phyloP scores from a whole-genome alignment of 2,888 invertebrate genomes.

The Ormyrus thymus region DNA sequence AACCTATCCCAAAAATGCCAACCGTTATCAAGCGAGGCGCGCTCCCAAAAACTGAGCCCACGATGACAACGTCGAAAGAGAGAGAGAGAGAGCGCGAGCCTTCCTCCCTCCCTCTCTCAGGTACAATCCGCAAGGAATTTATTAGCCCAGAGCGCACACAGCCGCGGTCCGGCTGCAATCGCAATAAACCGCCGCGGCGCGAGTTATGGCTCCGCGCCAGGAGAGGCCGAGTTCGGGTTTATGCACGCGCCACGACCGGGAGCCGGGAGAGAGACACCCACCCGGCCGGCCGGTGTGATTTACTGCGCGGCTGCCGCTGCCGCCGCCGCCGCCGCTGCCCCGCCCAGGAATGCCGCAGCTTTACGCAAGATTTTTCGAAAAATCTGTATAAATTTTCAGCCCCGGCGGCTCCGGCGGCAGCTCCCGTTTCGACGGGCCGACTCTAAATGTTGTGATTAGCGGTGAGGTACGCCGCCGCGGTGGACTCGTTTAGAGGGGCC shows the following conservation, averaged over 20 bases:
- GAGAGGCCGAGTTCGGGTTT: background rate
- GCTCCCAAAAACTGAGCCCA: constrained; percentile 5
- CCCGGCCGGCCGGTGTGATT: constrained; percentile 56
- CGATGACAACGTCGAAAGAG: constrained; percentile 64
- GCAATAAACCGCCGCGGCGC: constrained; percentile 71
- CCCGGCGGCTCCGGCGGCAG: background rate
- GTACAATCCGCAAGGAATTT: constrained; percentile 64
- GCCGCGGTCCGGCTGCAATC: constrained; percentile 61
- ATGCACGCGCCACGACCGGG: constrained; percentile 64
- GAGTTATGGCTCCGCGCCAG: constrained; percentile 61
- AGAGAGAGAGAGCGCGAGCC: too few species aligned
- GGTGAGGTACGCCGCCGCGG: too few species aligned
- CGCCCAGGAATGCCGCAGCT: constrained; percentile 73
- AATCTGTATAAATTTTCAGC: constrained; percentile 50
- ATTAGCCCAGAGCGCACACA: constrained; percentile 65
- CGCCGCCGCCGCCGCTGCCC: constrained; percentile 65
- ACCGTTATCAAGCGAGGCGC: too few species aligned
- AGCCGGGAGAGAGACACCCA: constrained; percentile 44
- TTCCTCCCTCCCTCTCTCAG: too few species aligned
- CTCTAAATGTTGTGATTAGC: too few species aligned
- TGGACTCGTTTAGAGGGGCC: too few species aligned
- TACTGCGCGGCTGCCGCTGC: constrained; percentile 58
- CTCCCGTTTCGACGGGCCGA: constrained; percentile 22
- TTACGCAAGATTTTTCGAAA: constrained; percentile 70
- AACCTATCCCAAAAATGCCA: too few species aligned